Percentiles rank a stretch among this genome's conserved stretches.
These are phyloP conservation scores for Hoplodrina ambigua DNA, from an alignment of 2,888 invertebrate genomes.

Conservation along the genomic window DNA sequence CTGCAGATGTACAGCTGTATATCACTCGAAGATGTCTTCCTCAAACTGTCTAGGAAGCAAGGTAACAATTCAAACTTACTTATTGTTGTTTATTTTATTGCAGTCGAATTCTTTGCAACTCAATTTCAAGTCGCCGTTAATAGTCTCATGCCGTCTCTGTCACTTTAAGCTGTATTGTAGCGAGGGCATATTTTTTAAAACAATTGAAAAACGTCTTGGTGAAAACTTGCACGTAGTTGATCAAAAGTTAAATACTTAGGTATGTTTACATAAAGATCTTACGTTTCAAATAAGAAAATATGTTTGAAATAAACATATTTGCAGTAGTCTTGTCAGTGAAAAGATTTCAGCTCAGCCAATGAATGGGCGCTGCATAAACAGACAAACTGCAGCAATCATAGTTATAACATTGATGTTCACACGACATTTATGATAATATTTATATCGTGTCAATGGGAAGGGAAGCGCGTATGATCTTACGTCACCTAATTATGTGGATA, in stretches of 20 bases:
- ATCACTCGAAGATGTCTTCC: constrained; percentile 97
- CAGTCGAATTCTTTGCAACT: constrained; percentile 4
- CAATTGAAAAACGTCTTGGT: too few species aligned
- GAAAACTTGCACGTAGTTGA: too few species aligned
- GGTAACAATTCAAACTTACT: constrained; percentile 69
- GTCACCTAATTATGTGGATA: background rate
- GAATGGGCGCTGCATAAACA: constrained; percentile 16
- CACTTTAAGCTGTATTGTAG: background rate
- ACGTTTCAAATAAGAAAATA: too few species aligned
- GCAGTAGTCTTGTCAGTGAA: too few species aligned
- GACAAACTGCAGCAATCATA: constrained; percentile 12
- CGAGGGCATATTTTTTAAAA: too few species aligned
- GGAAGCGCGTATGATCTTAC: too few species aligned
- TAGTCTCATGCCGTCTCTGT: too few species aligned
- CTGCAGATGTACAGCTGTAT: constrained; percentile 95
- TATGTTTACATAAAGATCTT: too few species aligned
- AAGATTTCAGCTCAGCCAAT: constrained; percentile 7
- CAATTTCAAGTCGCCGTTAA: background rate
- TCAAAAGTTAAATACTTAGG: too few species aligned
- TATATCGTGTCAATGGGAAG: constrained; percentile 12
- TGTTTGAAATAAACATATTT: too few species aligned
- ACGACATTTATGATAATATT: constrained; percentile 40
- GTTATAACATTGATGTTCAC: constrained; percentile 33
- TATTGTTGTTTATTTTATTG: background rate
- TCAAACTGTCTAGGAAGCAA: constrained; percentile 96